Evolutionary conservation across 2,888 invertebrate species (phyloP), one percentile per base, ranked within the genome.

Genomic region (Apoda limacodes): DNA sequence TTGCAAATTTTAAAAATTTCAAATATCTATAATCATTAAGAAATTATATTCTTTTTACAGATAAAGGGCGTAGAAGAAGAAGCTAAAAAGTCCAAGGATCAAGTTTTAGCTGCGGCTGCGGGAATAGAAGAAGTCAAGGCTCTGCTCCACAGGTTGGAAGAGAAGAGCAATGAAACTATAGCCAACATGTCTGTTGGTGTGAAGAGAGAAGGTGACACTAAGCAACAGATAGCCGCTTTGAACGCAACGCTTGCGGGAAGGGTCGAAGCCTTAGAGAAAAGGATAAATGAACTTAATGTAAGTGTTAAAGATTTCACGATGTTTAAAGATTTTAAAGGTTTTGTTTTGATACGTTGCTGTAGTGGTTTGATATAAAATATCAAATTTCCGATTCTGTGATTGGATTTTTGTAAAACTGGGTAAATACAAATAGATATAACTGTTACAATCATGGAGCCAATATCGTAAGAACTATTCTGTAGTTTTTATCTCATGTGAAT

Each of bases 31-130:
- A n/a, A n/a, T n/a, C n/a, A n/a, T n/a, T n/a, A n/a, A n/a, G n/a
- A n/a, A n/a, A n/a, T n/a, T n/a, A n/a, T 7, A 22, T n/a, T 22
- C 6, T 7, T 5, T 12, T 35, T 43, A 33, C 82, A 85, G 72
- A 83, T 87, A 43, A 74, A 64, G 41, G 74, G 78, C 17, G 76
- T 76, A 44, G 81, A 80, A 38, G 61, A 71, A 24, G 57, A 70
- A 6, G 49, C 80, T 29, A 52, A 52, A 25, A 61, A 68, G 2
- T 67, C 74, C 1, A 66, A 64, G 19, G 70, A 74, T 38, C 80
- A 78, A 50, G 76, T 76, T 1, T 50, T 60, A 13, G 55, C 67
- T 7, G 76, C 76, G 1, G 52, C 63, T 2, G 44, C 74, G 1
- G 71, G 69, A 1, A 78, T 78, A 1, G 76, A 76, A 9, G 80